Percentiles rank a stretch among this genome's conserved stretches.
phyloP scores from a whole-genome alignment of 2,797 vertebrate species.

The Chaetophractus vellerosus region DNA sequence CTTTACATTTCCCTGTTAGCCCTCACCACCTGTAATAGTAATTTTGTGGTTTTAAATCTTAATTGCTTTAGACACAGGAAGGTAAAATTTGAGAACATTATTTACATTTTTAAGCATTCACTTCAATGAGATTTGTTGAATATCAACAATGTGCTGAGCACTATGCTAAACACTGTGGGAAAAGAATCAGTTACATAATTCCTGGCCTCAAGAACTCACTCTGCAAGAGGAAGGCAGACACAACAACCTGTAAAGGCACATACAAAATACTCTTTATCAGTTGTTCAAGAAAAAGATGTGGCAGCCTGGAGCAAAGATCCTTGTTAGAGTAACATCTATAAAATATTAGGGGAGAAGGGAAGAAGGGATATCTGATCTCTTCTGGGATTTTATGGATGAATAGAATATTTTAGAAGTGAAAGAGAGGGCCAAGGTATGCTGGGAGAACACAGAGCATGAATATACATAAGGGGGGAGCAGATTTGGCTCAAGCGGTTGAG shows the following conservation, averaged over 20 bases:
- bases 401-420: neutral
- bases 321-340: neutral
- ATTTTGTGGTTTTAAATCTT: neutral
- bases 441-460: neutral
- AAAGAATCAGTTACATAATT: neutral
- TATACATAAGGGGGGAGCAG: neutral
- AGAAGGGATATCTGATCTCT: neutral
- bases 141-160: neutral
- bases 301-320: neutral
- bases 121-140: neutral
- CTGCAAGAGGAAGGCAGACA: neutral
- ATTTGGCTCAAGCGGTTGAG: too few relatives aligned
- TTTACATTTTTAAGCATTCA: neutral
- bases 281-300: neutral
- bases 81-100: neutral
- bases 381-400: neutral
- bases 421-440: neutral
- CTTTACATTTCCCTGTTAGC: conserved; percentile 49
- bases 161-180: neutral
- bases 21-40: neutral
- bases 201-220: neutral
- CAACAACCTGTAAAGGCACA: neutral
- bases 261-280: neutral
- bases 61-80: conserved; percentile 29
- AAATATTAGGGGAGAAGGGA: neutral